Percentiles rank a stretch among this genome's conserved stretches.
Evolutionary conservation across 2,888 invertebrate genomes (phyloP).

Genomic region (Apotomis betuletana): DNA sequence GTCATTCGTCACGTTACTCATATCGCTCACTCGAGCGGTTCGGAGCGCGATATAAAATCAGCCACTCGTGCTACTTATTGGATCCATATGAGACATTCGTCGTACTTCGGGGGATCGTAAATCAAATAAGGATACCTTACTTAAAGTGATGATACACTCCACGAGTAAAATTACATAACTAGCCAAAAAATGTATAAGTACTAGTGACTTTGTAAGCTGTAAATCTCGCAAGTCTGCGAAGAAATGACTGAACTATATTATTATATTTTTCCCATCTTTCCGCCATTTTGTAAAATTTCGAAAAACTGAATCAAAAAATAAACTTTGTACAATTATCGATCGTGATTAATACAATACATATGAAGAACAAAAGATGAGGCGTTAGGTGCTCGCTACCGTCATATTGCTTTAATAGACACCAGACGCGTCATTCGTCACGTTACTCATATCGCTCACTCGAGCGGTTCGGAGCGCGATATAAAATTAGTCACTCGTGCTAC

Average conservation of each 20-base stretch:
- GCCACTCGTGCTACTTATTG: slow-evolving; percentile 30
- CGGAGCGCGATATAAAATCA: slow-evolving; percentile 14
- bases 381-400: too few relatives aligned
- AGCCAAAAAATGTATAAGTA: too few relatives aligned
- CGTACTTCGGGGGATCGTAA: slow-evolving; percentile 15
- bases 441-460: neutral
- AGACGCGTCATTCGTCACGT: neutral
- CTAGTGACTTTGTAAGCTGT: too few relatives aligned
- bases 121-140: slow-evolving; percentile 31
- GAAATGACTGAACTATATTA: too few relatives aligned
- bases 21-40: neutral
- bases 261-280: too few relatives aligned
- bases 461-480: slow-evolving; percentile 1
- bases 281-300: too few relatives aligned
- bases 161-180: too few relatives aligned
- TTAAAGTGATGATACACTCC: neutral
- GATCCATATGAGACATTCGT: slow-evolving; percentile 17
- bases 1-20: neutral
- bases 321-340: too few relatives aligned
- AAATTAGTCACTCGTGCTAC: slow-evolving; percentile 22
- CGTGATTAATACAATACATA: too few relatives aligned
- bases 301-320: too few relatives aligned
- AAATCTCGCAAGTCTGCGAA: too few relatives aligned
- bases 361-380: too few relatives aligned
- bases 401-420: neutral